phyloP scores from a whole-genome alignment of 1,140 invertebrate genomes.

The Drosophila insularis region DNA sequence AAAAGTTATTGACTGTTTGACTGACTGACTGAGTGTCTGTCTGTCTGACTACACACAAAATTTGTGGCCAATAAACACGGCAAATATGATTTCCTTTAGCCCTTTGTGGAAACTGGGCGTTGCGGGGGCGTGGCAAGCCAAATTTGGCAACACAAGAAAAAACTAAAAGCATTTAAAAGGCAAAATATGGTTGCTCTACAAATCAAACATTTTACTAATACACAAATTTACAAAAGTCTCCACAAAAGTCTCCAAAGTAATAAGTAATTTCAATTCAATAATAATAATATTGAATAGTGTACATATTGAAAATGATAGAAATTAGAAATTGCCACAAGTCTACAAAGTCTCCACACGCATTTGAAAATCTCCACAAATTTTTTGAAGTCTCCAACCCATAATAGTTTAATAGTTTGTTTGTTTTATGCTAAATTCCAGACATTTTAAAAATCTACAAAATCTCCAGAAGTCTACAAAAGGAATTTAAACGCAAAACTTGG shows the following conservation, averaged over 20 bases:
- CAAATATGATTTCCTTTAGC: not conserved
- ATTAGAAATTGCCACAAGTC: not conserved
- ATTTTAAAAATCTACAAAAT: not conserved
- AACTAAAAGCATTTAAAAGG: not conserved
- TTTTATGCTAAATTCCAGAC: too few relatives aligned
- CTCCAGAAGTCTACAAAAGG: not conserved
- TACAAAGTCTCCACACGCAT: not conserved
- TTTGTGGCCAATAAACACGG: constrained; percentile 57
- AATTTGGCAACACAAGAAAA: constrained; percentile 13
- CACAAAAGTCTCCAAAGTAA: not conserved
- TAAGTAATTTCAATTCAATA: not conserved
- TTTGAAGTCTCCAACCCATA: not conserved
- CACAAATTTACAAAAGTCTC: not conserved
- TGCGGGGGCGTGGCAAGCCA: constrained; percentile 19
- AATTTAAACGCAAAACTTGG: too few relatives aligned
- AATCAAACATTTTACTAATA: not conserved
- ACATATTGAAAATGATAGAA: too few relatives aligned
- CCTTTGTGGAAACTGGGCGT: not conserved
- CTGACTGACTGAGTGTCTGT: constrained; percentile 33
- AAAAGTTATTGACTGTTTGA: constrained; percentile 31
- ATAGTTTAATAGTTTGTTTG: too few relatives aligned
- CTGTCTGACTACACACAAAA: constrained; percentile 35
- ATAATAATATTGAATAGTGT: too few relatives aligned
- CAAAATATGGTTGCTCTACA: not conserved
- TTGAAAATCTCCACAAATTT: not conserved